Percentiles rank a stretch among this genome's conserved stretches.
phyloP scores from a whole-genome alignment of 1,140 invertebrate species.

The Riptortus pedestris region DNA sequence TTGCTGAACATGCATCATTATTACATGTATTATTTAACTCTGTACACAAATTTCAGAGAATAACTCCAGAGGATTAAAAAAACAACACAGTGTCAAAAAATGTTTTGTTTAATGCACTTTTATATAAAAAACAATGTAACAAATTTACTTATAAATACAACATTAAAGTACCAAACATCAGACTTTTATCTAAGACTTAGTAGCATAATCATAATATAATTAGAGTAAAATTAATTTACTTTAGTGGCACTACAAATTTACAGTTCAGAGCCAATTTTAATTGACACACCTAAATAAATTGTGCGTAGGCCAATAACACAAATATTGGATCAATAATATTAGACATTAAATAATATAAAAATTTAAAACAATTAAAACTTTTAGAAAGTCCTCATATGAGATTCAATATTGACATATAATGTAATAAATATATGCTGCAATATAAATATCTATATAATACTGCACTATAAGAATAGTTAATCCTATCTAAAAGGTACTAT shows the following conservation, averaged over 20 bases:
- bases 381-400: not conserved
- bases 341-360: not conserved
- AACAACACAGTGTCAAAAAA: too few species aligned
- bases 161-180: not conserved
- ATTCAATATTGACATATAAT: not conserved
- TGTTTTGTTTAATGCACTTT: too few species aligned
- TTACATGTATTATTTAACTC: too few species aligned
- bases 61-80: too few species aligned
- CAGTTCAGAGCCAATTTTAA: not conserved
- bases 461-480: not conserved
- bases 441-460: too few species aligned
- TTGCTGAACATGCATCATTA: too few species aligned
- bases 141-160: conserved; percentile 13
- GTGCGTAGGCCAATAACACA: not conserved
- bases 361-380: conserved; percentile 4
- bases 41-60: too few species aligned
- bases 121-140: conserved; percentile 4
- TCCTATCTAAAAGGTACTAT: not conserved
- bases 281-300: not conserved
- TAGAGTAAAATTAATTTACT: too few species aligned
- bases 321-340: not conserved
- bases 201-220: too few species aligned
- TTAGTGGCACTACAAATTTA: too few species aligned
- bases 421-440: not conserved
- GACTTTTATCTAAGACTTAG: not conserved